These are phyloP conservation scores for Solenopsis fugax DNA, from an alignment of 1,140 invertebrate genomes.

Conservation along the genomic window DNA sequence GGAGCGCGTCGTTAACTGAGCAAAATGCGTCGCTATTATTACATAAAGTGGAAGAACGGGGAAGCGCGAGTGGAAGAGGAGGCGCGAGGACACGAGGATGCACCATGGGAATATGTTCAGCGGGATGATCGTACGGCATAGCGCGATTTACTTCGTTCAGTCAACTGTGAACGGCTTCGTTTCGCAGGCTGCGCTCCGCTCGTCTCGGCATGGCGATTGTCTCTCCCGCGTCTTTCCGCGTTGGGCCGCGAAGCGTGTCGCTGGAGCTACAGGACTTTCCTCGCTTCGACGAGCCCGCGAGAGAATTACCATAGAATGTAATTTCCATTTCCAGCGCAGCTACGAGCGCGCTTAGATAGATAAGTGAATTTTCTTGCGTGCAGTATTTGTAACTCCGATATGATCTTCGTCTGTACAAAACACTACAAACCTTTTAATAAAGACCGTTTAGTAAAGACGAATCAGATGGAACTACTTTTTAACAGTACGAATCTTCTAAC, in stretches of 20 bases:
- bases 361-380: background rate
- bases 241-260: constrained; percentile 75
- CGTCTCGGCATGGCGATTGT: constrained; percentile 55
- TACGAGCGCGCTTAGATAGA: background rate
- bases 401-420: background rate
- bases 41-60: background rate
- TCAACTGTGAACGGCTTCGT: constrained; percentile 70
- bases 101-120: background rate
- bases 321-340: constrained; percentile 53
- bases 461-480: background rate
- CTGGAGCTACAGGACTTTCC: constrained; percentile 68
- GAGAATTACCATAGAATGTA: constrained; percentile 61
- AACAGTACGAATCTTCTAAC: background rate
- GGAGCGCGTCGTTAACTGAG: constrained; percentile 28
- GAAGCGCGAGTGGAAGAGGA: background rate
- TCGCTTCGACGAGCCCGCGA: constrained; percentile 53
- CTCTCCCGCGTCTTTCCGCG: constrained; percentile 69
- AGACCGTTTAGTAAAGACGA: background rate
- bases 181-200: constrained; percentile 62
- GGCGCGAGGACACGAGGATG: background rate
- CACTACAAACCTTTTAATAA: background rate
- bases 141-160: constrained; percentile 67
- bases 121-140: constrained; percentile 8
- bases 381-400: background rate
- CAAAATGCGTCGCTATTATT: background rate